Percentiles rank a stretch among this genome's conserved stretches.
Evolutionary conservation across 2,113 vertebrate species (phyloP).

Genomic region (Tautogolabrus adspersus): DNA sequence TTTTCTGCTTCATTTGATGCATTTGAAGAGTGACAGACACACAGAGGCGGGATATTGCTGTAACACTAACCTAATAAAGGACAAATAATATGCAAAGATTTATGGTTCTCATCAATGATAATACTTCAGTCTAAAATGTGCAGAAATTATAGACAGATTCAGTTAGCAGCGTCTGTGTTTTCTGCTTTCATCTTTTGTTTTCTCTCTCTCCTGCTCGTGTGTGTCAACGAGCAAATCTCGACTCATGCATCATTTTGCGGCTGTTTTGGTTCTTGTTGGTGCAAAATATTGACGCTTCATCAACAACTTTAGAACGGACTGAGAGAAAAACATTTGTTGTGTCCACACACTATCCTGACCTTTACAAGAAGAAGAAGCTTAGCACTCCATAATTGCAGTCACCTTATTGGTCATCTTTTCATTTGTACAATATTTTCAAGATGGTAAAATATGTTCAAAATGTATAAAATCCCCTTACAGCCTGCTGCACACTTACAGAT

Average conservation of each 20-base stretch:
- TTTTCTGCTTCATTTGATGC: conserved; percentile 24
- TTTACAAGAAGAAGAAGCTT: too few relatives aligned
- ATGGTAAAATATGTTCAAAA: too few relatives aligned
- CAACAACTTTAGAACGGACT: too few relatives aligned
- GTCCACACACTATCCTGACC: too few relatives aligned
- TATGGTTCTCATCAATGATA: conserved; percentile 51
- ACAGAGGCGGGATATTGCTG: conserved; percentile 7
- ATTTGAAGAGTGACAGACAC: not conserved
- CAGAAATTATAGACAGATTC: conserved; percentile 26
- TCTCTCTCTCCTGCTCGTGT: not conserved
- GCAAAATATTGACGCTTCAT: not conserved
- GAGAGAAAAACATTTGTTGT: too few relatives aligned
- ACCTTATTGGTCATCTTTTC: too few relatives aligned
- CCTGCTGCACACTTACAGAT: too few relatives aligned
- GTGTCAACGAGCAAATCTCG: not conserved
- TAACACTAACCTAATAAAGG: conserved; percentile 52
- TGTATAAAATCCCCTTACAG: too few relatives aligned
- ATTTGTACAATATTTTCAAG: too few relatives aligned
- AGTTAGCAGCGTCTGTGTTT: conserved; percentile 19
- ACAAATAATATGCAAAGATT: conserved; percentile 56
- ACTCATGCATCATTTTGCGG: not conserved
- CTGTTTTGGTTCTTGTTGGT: not conserved
- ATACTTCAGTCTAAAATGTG: conserved; percentile 28
- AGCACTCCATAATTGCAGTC: too few relatives aligned
- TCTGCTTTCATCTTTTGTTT: conserved; percentile 17